These are phyloP conservation scores for Labeo rohita DNA, from an alignment of 2,113 vertebrate genomes.

Conservation along the genomic window DNA sequence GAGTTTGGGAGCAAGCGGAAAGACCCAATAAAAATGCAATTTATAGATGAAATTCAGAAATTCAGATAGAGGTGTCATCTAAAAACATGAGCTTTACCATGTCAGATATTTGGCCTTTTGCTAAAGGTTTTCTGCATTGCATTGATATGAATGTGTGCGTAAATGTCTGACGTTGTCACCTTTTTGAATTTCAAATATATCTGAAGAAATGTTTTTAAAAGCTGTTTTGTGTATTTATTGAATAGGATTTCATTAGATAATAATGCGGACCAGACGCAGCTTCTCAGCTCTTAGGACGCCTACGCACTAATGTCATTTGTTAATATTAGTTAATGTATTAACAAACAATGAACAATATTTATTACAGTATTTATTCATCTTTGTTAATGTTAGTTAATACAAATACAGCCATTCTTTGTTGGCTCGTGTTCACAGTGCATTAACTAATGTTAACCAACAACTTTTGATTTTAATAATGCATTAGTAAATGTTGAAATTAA, in stretches of 20 bases:
- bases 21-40: not conserved
- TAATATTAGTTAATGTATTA: too few relatives aligned
- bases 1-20: constrained; percentile 36
- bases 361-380: too few relatives aligned
- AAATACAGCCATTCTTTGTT: too few relatives aligned
- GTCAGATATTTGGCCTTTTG: not conserved
- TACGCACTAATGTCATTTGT: not conserved
- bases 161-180: not conserved
- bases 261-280: not conserved
- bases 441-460: too few relatives aligned
- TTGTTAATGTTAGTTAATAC: too few relatives aligned
- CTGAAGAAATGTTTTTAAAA: constrained; percentile 24
- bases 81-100: not conserved
- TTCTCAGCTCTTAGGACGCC: not conserved
- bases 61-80: not conserved
- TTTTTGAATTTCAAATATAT: constrained; percentile 23
- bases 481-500: too few relatives aligned
- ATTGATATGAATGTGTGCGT: not conserved
- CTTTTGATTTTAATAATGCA: too few relatives aligned
- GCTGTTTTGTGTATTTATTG: not conserved
- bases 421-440: not conserved
- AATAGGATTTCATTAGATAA: not conserved
- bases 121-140: not conserved
- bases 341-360: too few relatives aligned
- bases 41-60: not conserved